These are phyloP conservation scores for Microcebus ravelobensis DNA, from an alignment of 2,113 vertebrate genomes.

Conservation along the genomic window DNA sequence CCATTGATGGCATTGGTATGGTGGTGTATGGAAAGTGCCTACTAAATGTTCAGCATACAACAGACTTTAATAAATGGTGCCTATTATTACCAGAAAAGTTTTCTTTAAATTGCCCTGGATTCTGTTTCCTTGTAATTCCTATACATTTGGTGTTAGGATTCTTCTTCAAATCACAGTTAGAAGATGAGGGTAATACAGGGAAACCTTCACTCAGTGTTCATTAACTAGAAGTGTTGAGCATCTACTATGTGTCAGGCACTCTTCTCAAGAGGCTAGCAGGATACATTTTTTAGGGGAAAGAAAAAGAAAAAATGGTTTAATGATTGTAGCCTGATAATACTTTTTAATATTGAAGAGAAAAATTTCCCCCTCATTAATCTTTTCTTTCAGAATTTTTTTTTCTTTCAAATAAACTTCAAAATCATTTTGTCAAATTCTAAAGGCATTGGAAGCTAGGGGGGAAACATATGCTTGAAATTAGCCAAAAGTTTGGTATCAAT, in stretches of 20 bases:
- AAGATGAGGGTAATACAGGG: neutral
- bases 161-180: neutral
- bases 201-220: neutral
- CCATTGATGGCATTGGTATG: neutral
- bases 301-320: neutral
- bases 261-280: neutral
- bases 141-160: neutral
- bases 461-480: neutral
- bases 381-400: neutral
- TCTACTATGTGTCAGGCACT: neutral
- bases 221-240: neutral
- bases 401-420: neutral
- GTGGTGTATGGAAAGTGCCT: neutral
- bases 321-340: neutral
- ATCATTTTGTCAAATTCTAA: neutral
- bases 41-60: neutral
- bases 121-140: neutral
- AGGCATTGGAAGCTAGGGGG: neutral
- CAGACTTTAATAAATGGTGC: neutral
- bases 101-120: neutral
- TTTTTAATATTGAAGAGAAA: neutral
- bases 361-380: neutral
- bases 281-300: neutral
- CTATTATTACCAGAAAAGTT: neutral
- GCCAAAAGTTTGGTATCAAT: neutral